phyloP scores from a whole-genome alignment of 1,140 invertebrate genomes.

The Ceratina japonica region DNA sequence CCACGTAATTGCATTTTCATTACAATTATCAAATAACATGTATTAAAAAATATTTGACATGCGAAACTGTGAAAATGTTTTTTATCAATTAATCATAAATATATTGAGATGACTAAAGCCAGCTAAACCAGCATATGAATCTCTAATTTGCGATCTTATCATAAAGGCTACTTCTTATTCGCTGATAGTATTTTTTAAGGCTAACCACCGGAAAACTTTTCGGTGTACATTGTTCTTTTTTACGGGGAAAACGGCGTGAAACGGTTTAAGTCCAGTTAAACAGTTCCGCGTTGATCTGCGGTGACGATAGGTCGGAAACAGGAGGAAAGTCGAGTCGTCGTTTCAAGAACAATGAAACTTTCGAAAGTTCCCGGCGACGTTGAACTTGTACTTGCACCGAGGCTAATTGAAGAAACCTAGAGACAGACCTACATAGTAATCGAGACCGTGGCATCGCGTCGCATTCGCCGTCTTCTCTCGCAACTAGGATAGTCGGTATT shows the following conservation, averaged over 20 bases:
- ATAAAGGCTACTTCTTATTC: too few species aligned
- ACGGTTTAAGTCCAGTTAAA: neutral
- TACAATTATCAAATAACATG: too few species aligned
- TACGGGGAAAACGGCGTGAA: neutral
- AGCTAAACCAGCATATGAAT: too few species aligned
- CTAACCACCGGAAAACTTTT: too few species aligned
- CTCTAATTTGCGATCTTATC: too few species aligned
- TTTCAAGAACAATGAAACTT: slow-evolving; percentile 11
- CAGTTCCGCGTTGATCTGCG: neutral
- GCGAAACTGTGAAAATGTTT: too few species aligned
- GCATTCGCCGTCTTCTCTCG: too few species aligned
- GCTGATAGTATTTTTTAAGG: neutral
- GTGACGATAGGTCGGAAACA: neutral
- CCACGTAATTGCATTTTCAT: too few species aligned
- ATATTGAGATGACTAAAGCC: too few species aligned
- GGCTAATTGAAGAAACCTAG: slow-evolving; percentile 42
- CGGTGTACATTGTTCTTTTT: neutral
- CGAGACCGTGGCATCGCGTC: neutral
- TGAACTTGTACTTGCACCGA: slow-evolving; percentile 21
- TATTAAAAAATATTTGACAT: too few species aligned
- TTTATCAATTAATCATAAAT: too few species aligned
- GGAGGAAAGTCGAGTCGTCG: neutral
- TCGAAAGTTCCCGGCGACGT: slow-evolving; percentile 15
- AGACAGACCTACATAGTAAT: slow-evolving; percentile 17
- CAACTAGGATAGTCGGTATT: slow-evolving; percentile 10